These are phyloP conservation scores for Eurytoma adleriae DNA, from an alignment of 2,888 invertebrate species.

Conservation along the genomic window DNA sequence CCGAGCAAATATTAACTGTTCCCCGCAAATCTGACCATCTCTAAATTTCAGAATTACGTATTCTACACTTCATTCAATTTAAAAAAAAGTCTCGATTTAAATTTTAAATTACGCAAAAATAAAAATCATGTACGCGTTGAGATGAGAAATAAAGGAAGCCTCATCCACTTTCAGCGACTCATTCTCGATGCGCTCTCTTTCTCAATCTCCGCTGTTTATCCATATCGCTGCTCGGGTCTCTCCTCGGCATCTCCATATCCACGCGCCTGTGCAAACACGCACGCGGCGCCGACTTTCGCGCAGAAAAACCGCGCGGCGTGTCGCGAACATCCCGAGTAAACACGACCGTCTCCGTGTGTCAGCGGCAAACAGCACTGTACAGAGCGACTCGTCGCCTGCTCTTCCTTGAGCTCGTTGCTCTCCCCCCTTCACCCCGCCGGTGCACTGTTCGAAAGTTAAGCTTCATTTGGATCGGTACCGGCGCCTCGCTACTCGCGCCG, in stretches of 20 bases:
- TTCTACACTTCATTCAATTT: no score
- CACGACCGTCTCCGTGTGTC: constrained; percentile 34
- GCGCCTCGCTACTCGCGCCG: no score
- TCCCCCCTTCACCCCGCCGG: no score
- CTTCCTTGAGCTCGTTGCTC: neutral
- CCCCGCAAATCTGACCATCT: no score
- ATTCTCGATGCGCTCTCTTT: neutral
- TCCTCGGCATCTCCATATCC: neutral
- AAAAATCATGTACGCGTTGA: no score
- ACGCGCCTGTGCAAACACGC: neutral
- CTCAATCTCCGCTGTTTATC: constrained; percentile 2
- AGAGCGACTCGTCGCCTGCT: neutral
- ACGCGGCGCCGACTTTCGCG: constrained; percentile 13
- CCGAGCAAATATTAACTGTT: no score
- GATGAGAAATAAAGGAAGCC: neutral
- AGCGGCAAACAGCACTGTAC: constrained; percentile 30
- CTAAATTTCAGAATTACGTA: no score
- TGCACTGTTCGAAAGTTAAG: constrained; percentile 4
- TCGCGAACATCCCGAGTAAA: constrained; percentile 33
- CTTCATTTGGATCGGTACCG: neutral
- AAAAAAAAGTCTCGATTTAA: no score
- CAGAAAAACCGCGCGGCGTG: constrained; percentile 23
- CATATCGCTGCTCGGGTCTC: constrained; percentile 6
- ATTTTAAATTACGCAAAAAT: no score
- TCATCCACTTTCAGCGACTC: neutral